Conservation (phyloP, 2,113 vertebrate genomes). For the Glaucomys volans region DNA sequence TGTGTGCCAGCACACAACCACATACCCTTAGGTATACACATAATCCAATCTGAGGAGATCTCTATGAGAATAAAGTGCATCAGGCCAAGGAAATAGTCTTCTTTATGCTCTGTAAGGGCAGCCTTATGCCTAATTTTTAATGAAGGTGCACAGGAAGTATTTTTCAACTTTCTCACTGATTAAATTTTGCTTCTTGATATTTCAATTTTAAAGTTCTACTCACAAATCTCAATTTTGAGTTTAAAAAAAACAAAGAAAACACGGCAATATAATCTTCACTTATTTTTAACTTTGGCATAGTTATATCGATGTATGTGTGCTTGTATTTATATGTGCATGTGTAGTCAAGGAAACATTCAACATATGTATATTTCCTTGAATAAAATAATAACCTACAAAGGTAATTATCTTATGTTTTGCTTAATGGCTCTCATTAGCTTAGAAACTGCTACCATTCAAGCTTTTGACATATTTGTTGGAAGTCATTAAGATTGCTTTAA, state of each 20-base stretch:
- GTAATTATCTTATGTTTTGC: background rate
- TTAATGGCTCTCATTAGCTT: background rate
- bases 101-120: background rate
- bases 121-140: conserved; percentile 45
- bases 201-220: conserved; percentile 13
- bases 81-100: conserved; percentile 6
- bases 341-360: background rate
- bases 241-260: conserved; percentile 35
- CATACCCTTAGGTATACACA: conserved; percentile 18
- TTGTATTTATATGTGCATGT: background rate
- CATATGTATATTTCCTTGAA: background rate
- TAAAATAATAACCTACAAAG: conserved; percentile 6
- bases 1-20: background rate
- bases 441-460: background rate
- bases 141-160: conserved; percentile 40
- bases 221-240: conserved; percentile 14
- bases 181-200: conserved; percentile 50
- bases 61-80: conserved; percentile 52
- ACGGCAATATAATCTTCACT: background rate
- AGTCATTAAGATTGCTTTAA: background rate
- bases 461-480: conserved; percentile 14
- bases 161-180: conserved; percentile 64
- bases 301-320: no score
- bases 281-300: background rate
- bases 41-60: conserved; percentile 57